Percentiles rank a stretch among this genome's conserved stretches.
phyloP scores from a whole-genome alignment of 1,140 invertebrate species.

The Drosophila persimilis region DNA sequence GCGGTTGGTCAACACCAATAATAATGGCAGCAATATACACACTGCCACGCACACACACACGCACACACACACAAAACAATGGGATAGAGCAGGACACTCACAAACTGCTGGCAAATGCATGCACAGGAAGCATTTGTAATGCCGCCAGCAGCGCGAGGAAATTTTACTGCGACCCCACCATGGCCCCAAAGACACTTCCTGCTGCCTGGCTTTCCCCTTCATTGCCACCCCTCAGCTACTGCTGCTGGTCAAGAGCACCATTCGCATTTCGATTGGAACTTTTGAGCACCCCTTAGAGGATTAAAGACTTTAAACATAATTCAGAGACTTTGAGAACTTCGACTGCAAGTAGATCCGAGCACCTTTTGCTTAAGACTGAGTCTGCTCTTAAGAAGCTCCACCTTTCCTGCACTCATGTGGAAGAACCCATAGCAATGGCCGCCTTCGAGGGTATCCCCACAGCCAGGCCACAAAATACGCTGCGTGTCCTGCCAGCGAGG shows the following conservation, averaged over 20 bases:
- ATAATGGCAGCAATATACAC: constrained; percentile 50
- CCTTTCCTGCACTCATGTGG: no score
- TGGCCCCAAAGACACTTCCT: neutral
- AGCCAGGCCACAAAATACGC: no score
- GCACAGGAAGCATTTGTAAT: constrained; percentile 79
- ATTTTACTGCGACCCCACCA: constrained; percentile 2
- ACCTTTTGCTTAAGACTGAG: no score
- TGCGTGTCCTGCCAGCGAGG: neutral
- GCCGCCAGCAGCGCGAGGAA: constrained; percentile 40
- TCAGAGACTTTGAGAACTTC: no score
- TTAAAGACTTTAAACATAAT: neutral
- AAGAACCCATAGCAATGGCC: no score
- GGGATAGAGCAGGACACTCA: neutral
- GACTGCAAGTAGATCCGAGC: no score
- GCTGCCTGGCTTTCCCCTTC: constrained; percentile 8
- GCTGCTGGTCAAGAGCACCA: constrained; percentile 37
- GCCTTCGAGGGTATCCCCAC: no score
- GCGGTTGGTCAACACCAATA: constrained; percentile 63
- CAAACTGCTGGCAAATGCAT: constrained; percentile 44
- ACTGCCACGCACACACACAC: constrained; percentile 22
- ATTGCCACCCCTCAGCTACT: constrained; percentile 22
- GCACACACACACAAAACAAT: neutral
- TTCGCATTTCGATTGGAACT: constrained; percentile 8
- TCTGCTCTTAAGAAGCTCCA: no score
- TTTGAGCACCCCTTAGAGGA: neutral